Conservation (phyloP, 2,888 invertebrate species). For the Amorpha juglandis region DNA sequence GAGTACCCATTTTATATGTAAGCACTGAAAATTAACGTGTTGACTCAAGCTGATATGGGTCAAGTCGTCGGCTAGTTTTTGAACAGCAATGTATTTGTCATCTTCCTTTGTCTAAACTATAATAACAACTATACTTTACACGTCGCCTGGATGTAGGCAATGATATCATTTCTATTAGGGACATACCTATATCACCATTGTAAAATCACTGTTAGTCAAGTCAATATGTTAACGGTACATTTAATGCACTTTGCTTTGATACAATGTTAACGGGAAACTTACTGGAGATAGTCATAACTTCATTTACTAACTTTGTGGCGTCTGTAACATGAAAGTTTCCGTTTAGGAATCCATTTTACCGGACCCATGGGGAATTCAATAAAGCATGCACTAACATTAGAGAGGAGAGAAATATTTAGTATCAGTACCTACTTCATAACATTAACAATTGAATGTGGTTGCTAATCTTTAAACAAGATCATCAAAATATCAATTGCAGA, state of each 20-base stretch:
- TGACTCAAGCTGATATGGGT: no score
- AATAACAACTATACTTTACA: background rate
- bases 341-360: background rate
- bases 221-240: background rate
- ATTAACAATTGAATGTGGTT: no score
- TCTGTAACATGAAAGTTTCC: background rate
- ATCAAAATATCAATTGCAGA: no score
- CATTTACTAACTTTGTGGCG: background rate
- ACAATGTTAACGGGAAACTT: background rate
- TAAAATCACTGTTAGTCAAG: background rate
- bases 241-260: background rate
- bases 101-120: background rate
- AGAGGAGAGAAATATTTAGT: no score
- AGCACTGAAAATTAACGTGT: no score
- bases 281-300: background rate
- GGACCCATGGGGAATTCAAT: background rate
- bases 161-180: conserved; percentile 20
- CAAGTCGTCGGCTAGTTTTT: no score
- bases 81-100: no score
- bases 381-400: background rate
- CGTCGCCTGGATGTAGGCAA: background rate
- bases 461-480: no score
- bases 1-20: no score
- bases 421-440: no score
- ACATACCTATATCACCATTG: background rate